Conservation (phyloP, 2,113 vertebrate species). For the Paracanthobrama guichenoti region DNA sequence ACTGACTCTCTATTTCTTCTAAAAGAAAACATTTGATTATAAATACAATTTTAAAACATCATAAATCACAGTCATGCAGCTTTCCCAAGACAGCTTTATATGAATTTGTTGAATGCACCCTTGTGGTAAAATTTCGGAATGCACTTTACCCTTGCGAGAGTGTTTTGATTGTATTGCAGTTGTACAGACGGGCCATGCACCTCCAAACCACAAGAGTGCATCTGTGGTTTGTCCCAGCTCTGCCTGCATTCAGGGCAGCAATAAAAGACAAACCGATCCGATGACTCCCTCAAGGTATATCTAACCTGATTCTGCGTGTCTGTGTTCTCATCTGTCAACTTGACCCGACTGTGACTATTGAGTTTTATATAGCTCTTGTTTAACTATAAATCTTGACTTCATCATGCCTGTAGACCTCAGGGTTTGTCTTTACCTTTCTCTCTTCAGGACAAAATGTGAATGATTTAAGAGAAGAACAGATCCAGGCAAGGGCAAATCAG, state of each 20-base stretch:
- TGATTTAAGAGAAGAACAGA: not conserved
- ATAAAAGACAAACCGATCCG: conserved; percentile 37
- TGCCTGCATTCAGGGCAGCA: conserved; percentile 13
- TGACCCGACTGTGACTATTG: conserved; percentile 35
- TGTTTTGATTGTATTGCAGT: conserved; percentile 20
- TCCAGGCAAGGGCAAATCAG: conserved; percentile 29
- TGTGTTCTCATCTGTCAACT: conserved; percentile 33
- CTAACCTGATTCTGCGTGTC: conserved; percentile 34
- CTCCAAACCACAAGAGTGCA: conserved; percentile 43
- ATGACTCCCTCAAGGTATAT: conserved; percentile 38
- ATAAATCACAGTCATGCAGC: conserved; percentile 17
- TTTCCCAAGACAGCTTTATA: not conserved
- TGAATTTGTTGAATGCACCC: not conserved
- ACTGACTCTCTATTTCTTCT: not conserved
- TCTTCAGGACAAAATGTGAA: conserved; percentile 36
- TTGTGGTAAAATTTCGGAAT: not conserved
- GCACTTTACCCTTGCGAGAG: not conserved
- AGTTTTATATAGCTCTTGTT: conserved; percentile 45
- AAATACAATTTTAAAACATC: not conserved
- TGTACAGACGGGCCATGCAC: conserved; percentile 12
- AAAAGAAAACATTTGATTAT: not conserved
- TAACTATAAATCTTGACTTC: conserved; percentile 37
- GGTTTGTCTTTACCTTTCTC: conserved; percentile 39
- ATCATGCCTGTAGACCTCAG: conserved; percentile 32
- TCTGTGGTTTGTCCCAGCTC: conserved; percentile 36